A percentile compares a stretch with the other conserved stretches of the same genome.
phyloP scores from a whole-genome alignment of 2,113 vertebrate species.

The Aphelocoma coerulescens region DNA sequence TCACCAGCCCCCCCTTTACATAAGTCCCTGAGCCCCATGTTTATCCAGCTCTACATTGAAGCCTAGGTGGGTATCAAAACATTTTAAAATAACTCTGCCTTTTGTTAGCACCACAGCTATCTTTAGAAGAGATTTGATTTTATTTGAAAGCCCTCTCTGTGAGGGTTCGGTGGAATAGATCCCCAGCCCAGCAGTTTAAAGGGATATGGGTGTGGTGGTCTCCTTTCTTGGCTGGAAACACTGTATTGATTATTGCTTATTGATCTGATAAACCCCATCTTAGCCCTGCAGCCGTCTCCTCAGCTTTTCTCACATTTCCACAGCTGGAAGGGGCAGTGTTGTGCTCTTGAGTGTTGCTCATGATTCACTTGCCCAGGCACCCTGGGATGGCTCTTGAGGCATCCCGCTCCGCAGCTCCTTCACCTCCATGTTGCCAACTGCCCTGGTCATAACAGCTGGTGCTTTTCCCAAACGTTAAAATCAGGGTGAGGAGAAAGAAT shows the following conservation, averaged over 20 bases:
- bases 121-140: background rate
- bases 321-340: background rate
- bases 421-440: background rate
- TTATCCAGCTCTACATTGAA: background rate
- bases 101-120: conserved; percentile 4
- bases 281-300: fast-evolving
- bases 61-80: background rate
- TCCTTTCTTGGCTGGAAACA: background rate
- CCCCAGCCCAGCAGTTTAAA: background rate
- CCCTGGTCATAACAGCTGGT: too few relatives aligned
- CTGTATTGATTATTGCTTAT: background rate
- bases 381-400: background rate
- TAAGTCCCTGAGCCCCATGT: background rate
- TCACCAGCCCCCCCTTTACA: background rate
- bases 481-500: background rate
- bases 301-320: background rate
- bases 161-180: background rate
- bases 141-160: background rate
- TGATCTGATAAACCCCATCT: background rate
- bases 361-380: background rate
- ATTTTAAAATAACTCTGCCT: conserved; percentile 2
- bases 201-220: background rate
- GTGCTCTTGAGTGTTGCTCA: background rate
- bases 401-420: background rate
- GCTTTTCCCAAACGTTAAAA: background rate